These are phyloP conservation scores for Phalanger gymnotis DNA, from an alignment of 2,797 vertebrate genomes.

Conservation along the genomic window DNA sequence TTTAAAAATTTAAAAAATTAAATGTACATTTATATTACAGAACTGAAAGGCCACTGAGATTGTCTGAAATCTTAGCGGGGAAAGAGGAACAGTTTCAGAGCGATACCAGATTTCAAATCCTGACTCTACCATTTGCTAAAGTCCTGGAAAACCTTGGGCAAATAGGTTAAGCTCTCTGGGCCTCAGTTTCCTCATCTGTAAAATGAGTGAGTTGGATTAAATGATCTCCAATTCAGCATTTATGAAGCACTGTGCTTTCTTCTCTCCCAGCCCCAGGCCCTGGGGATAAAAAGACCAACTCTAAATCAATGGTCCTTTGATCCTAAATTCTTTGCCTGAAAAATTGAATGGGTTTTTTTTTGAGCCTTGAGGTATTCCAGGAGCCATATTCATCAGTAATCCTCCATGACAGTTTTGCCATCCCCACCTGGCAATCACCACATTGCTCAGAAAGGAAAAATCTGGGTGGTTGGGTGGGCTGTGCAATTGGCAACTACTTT, in stretches of 20 bases:
- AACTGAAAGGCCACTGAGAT: background rate
- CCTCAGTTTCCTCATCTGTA: background rate
- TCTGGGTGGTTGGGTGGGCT: background rate
- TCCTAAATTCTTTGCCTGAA: background rate
- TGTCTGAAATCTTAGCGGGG: background rate
- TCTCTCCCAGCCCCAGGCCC: background rate
- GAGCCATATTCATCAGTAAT: background rate
- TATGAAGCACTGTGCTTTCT: background rate
- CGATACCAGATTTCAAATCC: background rate
- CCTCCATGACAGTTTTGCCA: background rate
- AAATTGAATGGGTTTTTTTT: background rate
- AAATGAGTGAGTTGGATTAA: background rate
- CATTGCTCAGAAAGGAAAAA: background rate
- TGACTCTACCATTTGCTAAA: background rate
- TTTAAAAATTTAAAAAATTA: background rate
- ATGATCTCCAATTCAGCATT: background rate
- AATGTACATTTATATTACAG: background rate
- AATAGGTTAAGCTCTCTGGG: background rate
- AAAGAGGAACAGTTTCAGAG: background rate
- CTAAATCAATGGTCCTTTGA: background rate
- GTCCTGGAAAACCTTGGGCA: background rate
- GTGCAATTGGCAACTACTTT: background rate
- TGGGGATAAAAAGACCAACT: background rate
- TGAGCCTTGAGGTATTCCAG: background rate
- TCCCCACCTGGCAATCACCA: background rate